These are phyloP conservation scores for Girardinus metallicus DNA, from an alignment of 2,797 vertebrate species.

Conservation along the genomic window DNA sequence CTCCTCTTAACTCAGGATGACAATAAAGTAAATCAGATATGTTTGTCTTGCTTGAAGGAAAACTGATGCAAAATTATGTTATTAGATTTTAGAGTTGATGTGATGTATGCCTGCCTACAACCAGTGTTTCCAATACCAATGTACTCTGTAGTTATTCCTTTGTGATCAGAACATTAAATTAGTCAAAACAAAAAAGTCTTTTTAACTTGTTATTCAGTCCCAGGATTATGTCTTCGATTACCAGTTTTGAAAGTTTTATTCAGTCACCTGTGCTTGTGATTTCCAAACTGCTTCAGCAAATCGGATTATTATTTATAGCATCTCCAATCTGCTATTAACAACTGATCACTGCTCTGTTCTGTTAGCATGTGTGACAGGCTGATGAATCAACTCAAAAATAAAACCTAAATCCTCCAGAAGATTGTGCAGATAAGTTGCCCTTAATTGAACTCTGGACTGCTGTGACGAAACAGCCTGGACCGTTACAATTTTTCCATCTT, in stretches of 20 bases:
- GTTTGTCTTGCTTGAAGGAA: conserved; percentile 14
- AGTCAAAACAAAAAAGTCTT: background rate
- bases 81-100: conserved; percentile 13
- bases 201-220: background rate
- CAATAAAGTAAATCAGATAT: conserved; percentile 3
- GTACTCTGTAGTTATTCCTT: background rate
- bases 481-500: background rate
- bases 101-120: conserved; percentile 19
- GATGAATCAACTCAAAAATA: background rate
- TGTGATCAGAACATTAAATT: background rate
- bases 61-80: conserved; percentile 16
- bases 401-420: background rate
- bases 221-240: background rate
- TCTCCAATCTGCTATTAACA: background rate
- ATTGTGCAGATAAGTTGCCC: background rate
- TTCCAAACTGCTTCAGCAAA: background rate
- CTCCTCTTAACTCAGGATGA: conserved; percentile 19
- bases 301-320: background rate
- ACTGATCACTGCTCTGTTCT: background rate
- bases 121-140: background rate
- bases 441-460: background rate
- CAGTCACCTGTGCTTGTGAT: background rate
- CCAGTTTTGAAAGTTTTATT: background rate
- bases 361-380: background rate
- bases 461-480: background rate